phyloP scores from a whole-genome alignment of 2,888 invertebrate species.

The Eupithecia vulgata region DNA sequence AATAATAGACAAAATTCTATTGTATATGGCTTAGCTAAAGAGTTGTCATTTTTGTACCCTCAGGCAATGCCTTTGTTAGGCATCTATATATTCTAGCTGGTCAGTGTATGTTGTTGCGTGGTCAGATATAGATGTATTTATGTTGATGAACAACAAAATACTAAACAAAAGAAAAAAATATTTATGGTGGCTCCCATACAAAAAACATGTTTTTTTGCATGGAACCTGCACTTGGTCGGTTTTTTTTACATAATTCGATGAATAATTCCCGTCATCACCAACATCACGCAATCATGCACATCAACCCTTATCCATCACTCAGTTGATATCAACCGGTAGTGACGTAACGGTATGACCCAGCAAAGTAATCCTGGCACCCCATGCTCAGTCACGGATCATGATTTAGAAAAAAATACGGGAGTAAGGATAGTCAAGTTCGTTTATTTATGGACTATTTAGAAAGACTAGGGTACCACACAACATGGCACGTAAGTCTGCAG shows the following conservation, averaged over 20 bases:
- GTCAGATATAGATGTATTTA: too few relatives aligned
- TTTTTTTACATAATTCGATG: not conserved
- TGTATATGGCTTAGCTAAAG: not conserved
- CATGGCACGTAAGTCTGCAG: not conserved
- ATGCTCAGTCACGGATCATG: constrained; percentile 71
- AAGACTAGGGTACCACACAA: too few relatives aligned
- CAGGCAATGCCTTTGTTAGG: not conserved
- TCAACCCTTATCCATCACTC: constrained; percentile 8
- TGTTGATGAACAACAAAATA: too few relatives aligned
- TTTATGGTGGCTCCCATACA: too few relatives aligned
- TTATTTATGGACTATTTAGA: not conserved
- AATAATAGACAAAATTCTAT: constrained; percentile 3
- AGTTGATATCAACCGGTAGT: constrained; percentile 18
- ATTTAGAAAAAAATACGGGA: constrained; percentile 48
- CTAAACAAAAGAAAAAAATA: too few relatives aligned
- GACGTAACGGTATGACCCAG: constrained; percentile 17
- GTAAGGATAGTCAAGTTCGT: not conserved
- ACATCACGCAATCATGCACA: not conserved
- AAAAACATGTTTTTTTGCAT: too few relatives aligned
- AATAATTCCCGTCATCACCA: not conserved
- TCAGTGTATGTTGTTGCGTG: not conserved
- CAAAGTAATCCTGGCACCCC: constrained; percentile 51
- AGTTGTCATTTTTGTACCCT: not conserved
- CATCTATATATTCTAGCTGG: not conserved
- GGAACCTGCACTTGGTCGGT: too few relatives aligned